Base-by-base conservation (phyloP, 1,140 invertebrate species). In the Matsumurasca onukii region DNA sequence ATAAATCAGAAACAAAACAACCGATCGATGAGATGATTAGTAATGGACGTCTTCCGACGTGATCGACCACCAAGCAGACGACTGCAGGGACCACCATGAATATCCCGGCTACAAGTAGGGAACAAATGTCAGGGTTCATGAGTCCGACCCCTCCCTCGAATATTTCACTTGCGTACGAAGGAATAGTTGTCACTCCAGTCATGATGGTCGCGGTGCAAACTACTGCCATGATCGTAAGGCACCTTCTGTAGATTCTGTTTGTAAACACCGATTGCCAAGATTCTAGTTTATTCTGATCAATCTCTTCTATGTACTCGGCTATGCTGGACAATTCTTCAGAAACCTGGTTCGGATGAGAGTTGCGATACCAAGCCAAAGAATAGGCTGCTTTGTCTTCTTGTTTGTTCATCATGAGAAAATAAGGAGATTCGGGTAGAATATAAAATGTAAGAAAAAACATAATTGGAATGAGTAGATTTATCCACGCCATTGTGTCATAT, bases 381-480 rank as follows among this genome's bases (percentile, higher is more conserved):
- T 81, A 74, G 0, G 85, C 76, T 0, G 92, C 92, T 1, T 87
- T 86, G 5, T 84, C 78, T 45, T 82, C 82, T 31, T 85, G 81
- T 74, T 84, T 82, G 73, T 84, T 85, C 3, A 80, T 78, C 0
- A 92, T 78, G 30, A 89, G 80, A 70, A 85, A 92, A 66, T 87
- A 88, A 0, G 94, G 94, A 34, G 90, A 90, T 76, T 97, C 94
- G 0, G 93, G 93, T 51, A 82, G 76, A 22, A 76, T 76, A 25
- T 73, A 72, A 73, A 81, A 73, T 17, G 64, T 34, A 30, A 69
- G 17, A 1, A 65, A 69, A 31, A 78, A 78, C 17, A 81, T 48
- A 2, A 74, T 61, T 15, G 78, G 25, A 17, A 73, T 15, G 0
- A 67, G n/a, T 2, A 70, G 31, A 13, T 34, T 70, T n/a, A 67